A percentile compares a stretch with the other conserved stretches of the same genome.
These are phyloP conservation scores for Spizaetus ornatus DNA, from an alignment of 2,113 vertebrate genomes.

Conservation along the genomic window DNA sequence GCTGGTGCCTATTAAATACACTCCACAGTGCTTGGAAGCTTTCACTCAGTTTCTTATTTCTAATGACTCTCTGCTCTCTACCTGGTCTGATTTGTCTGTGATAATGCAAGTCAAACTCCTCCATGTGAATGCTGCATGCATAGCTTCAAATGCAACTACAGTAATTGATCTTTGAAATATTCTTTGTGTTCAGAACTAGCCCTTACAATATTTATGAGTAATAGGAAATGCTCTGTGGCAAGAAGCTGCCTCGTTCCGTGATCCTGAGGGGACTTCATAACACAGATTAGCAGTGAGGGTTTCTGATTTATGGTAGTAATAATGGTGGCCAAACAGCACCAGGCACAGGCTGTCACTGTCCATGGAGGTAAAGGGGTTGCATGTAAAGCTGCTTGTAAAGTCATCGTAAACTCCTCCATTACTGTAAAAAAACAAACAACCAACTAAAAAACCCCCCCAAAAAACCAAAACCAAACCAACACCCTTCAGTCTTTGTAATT, in stretches of 20 bases:
- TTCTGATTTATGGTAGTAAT: not conserved
- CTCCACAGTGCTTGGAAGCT: not conserved
- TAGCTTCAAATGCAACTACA: not conserved
- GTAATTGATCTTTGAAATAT: not conserved
- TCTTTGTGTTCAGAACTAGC: not conserved
- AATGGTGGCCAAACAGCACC: not conserved
- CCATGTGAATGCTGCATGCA: rapidly evolving
- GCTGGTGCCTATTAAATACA: not conserved
- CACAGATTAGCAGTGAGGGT: not conserved
- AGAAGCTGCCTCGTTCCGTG: not conserved
- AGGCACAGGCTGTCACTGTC: rapidly evolving
- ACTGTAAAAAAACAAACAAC: not conserved
- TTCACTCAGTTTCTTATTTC: not conserved
- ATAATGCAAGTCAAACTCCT: not conserved
- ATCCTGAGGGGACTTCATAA: not conserved
- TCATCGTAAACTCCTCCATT: not conserved
- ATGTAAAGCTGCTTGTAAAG: not conserved
- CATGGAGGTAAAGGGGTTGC: not conserved
- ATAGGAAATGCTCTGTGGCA: not conserved
- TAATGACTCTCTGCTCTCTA: not conserved
- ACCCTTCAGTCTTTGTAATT: not conserved
- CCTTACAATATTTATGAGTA: not conserved
- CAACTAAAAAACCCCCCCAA: no score
- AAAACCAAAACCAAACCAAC: no score
- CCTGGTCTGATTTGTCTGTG: not conserved